A percentile compares a stretch with the other conserved stretches of the same genome.
phyloP scores from a whole-genome alignment of 2,797 vertebrate species.

The Synaphobranchus kaupii region DNA sequence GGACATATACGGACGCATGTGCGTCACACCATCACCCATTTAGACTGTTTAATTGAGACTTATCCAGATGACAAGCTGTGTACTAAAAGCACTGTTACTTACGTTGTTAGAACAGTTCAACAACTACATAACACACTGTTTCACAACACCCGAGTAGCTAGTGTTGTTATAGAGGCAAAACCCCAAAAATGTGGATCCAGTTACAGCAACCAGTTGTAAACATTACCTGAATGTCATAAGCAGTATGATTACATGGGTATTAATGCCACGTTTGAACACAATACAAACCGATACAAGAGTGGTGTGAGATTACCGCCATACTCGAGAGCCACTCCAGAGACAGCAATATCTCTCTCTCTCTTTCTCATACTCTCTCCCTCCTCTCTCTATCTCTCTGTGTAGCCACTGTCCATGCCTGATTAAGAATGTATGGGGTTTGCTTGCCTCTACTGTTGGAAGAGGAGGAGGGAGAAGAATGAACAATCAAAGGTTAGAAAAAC shows the following conservation, averaged over 20 bases:
- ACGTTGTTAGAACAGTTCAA: background rate
- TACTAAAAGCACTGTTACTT: background rate
- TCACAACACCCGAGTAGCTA: background rate
- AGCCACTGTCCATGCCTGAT: conserved; percentile 12
- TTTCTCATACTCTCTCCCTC: background rate
- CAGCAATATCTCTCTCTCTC: background rate
- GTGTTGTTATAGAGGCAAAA: background rate
- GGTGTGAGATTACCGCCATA: background rate
- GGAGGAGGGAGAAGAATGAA: background rate
- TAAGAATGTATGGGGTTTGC: conserved; percentile 30
- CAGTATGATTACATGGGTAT: background rate
- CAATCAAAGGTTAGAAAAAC: background rate
- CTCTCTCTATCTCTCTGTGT: background rate
- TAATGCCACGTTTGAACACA: background rate
- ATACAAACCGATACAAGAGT: background rate
- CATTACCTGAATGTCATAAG: background rate
- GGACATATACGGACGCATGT: background rate
- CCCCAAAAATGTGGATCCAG: background rate
- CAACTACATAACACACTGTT: background rate
- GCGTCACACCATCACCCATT: background rate
- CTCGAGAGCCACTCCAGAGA: background rate
- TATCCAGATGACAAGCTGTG: background rate
- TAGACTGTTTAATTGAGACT: background rate
- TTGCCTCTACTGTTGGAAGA: conserved; percentile 19
- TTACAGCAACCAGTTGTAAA: background rate